Percentiles rank a stretch among this genome's conserved stretches.
phyloP scores from a whole-genome alignment of 2,113 vertebrate genomes.

The Actinemys pallida region DNA sequence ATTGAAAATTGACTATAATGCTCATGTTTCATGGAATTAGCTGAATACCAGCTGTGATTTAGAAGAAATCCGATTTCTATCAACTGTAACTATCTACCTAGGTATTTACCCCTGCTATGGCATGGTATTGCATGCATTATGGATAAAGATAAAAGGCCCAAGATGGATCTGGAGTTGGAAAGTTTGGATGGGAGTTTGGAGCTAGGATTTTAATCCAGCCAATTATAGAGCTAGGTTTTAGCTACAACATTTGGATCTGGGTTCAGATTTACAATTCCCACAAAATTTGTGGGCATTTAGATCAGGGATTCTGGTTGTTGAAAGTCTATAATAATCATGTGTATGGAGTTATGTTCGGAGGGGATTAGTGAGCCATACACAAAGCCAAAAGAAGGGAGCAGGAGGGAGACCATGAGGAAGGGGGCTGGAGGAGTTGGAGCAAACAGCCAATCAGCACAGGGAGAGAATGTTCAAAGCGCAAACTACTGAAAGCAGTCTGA shows the following conservation, averaged over 20 bases:
- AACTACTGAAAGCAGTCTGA: background rate
- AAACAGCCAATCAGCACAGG: background rate
- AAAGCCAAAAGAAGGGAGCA: background rate
- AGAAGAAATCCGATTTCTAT: background rate
- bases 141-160: background rate
- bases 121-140: background rate
- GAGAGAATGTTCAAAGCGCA: background rate
- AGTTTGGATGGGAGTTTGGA: background rate
- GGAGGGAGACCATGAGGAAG: background rate
- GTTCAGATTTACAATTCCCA: background rate
- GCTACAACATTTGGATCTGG: background rate
- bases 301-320: background rate
- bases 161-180: background rate
- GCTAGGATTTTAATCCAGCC: background rate
- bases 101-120: background rate
- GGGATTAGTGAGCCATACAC: background rate
- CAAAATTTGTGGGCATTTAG: background rate
- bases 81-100: background rate
- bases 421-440: background rate
- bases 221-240: background rate
- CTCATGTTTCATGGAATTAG: background rate
- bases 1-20: background rate
- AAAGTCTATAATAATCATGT: background rate
- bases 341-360: constrained; percentile 4
- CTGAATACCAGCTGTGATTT: background rate